phyloP scores from a whole-genome alignment of 2,797 vertebrate species.

The Pseudotriccus pelzelni region DNA sequence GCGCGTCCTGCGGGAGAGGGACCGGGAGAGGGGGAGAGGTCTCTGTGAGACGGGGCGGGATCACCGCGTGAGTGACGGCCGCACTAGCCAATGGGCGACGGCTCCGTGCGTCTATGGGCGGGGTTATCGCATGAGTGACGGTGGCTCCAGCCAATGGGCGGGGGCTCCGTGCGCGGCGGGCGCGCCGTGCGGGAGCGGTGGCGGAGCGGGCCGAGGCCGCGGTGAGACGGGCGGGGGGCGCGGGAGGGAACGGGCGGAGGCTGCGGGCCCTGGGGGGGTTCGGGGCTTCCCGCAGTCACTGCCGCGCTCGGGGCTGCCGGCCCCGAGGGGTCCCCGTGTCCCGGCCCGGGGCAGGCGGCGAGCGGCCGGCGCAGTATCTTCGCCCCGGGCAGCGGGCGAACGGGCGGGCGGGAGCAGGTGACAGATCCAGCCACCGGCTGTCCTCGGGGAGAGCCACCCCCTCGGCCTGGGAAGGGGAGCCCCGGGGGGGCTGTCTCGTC shows the following conservation, averaged over 20 bases:
- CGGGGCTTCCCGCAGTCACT: too few species aligned
- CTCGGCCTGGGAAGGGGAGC: not conserved
- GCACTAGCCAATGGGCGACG: accelerated
- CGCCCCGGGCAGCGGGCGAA: not conserved
- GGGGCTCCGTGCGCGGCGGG: not conserved
- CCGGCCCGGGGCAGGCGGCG: not conserved
- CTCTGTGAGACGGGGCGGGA: not conserved
- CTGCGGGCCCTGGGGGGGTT: not conserved
- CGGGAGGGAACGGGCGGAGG: not conserved
- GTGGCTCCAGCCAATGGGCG: not conserved
- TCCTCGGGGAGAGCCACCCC: not conserved
- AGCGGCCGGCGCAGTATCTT: not conserved
- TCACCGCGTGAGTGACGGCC: not conserved
- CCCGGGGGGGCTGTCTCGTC: not conserved
- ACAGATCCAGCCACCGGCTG: not conserved
- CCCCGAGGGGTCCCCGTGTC: not conserved
- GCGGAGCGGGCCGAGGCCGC: not conserved
- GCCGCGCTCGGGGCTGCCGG: too few species aligned
- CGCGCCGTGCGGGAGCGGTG: not conserved
- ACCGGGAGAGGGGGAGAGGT: not conserved
- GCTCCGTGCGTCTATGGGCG: accelerated
- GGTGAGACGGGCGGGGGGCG: not conserved
- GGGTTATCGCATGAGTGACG: not conserved
- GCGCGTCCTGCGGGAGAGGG: not conserved
- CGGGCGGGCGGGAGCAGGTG: not conserved